phyloP scores from a whole-genome alignment of 2,113 vertebrate species.

The Phaethornis superciliosus region DNA sequence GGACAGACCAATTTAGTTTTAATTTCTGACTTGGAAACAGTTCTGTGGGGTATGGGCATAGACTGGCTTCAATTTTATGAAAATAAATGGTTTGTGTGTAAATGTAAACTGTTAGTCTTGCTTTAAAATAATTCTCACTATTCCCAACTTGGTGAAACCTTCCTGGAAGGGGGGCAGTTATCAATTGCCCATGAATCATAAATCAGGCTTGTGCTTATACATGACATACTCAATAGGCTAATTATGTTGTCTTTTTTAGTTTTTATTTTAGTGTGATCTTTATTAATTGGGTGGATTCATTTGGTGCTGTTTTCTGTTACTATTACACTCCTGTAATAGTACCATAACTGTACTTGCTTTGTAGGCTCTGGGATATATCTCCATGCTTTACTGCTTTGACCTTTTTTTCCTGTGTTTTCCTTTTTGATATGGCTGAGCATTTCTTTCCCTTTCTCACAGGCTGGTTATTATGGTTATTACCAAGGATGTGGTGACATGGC shows the following conservation, averaged over 20 bases:
- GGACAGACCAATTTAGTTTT: neutral
- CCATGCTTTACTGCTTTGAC: slow-evolving; percentile 41
- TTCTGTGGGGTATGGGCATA: neutral
- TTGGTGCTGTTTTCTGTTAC: slow-evolving; percentile 49
- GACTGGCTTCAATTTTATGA: neutral
- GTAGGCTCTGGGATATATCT: slow-evolving; percentile 42
- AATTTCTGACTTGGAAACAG: neutral
- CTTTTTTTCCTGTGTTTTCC: slow-evolving; percentile 16
- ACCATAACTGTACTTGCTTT: slow-evolving; percentile 43
- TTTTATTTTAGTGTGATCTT: neutral
- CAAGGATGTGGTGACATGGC: slow-evolving; percentile 51
- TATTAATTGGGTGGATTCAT: slow-evolving; percentile 65
- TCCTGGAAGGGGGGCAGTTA: neutral
- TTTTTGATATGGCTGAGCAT: slow-evolving; percentile 41
- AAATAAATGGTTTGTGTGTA: neutral
- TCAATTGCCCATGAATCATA: neutral
- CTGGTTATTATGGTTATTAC: slow-evolving; percentile 68
- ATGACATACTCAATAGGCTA: slow-evolving; percentile 42
- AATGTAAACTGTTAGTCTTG: neutral
- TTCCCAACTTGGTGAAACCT: neutral
- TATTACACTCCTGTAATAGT: slow-evolving; percentile 35
- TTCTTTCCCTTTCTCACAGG: slow-evolving; percentile 36
- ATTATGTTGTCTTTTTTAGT: slow-evolving; percentile 39
- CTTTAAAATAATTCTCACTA: slow-evolving; percentile 7
- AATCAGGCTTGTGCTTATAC: slow-evolving; percentile 13